Base-by-base conservation (phyloP, 2,113 vertebrate genomes). In the Etia nguti region DNA sequence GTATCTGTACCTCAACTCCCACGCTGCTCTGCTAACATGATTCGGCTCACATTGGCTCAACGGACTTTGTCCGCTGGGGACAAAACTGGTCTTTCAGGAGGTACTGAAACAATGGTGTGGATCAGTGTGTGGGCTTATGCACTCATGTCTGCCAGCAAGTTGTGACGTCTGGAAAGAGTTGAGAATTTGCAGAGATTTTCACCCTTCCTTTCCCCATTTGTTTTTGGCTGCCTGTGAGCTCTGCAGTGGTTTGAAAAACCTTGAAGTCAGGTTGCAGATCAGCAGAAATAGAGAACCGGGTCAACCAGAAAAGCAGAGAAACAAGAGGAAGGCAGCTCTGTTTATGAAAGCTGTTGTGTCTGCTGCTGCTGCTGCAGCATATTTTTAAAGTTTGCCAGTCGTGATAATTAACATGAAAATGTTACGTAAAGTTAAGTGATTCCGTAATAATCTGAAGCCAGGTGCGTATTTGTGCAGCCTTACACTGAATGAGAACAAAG, bases 121-220 rank as follows among this genome's bases (percentile, higher is more conserved):
- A 93, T 91, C 80, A 65, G 60, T 86, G 86, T 86, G 86, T 92
- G 89, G 90, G 91, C 82, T 83, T 81, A 36, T 85, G 86, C 29
- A 41, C 43, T 91, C 79, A 41, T 34, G 86, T 86, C 88, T 89
- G 91, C 90, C 87, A 86, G 73, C 81, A 65, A 85, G 59, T 91
- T 90, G 68, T 91, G 91, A 94, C 79, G 90, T 91, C 85, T 95
- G 93, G 83, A 89, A 92, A 86, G 65, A 93, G 86, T 90, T 93
- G 92, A 94, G 83, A 90, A 92, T 95, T 82, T 88, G 34, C 88
- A 91, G 91, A 88, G 26, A 83, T 91, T 88, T 89, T 87, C 83
- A 34, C 68, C 91, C 84, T 55, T 81, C 57, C 83, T 88, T 83
- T 50, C 38, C 79, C 12, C 46, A 6, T 80, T 86, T 70, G 56